Evolutionary conservation across 2,888 invertebrate species (phyloP).

Genomic region (Dryobota labecula): DNA sequence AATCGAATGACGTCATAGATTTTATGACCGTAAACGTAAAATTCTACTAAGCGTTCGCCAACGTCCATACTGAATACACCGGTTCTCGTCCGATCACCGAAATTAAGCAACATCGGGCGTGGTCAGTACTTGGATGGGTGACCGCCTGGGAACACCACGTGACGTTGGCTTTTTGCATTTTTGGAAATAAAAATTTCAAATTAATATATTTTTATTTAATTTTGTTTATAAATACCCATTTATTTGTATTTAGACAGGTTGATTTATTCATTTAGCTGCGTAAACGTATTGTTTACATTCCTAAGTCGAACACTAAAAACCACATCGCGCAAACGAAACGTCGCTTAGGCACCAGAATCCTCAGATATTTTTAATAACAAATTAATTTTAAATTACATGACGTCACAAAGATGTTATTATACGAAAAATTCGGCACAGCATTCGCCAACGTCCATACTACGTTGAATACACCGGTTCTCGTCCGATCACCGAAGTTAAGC

Average conservation of each 20-base stretch:
- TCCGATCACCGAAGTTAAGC: constrained; percentile 89
- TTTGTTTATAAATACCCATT: too few relatives aligned
- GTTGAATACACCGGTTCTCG: constrained; percentile 88
- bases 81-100: constrained; percentile 89
- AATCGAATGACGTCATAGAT: background rate
- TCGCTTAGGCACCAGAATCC: too few relatives aligned
- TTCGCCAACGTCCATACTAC: constrained; percentile 82
- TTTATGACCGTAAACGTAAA: background rate
- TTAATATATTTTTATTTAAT: too few relatives aligned
- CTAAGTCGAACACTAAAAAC: too few relatives aligned
- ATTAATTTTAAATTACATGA: too few relatives aligned
- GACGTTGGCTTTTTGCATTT: constrained; percentile 78
- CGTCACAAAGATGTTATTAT: too few relatives aligned
- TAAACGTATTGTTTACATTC: too few relatives aligned
- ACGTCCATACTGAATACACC: constrained; percentile 87
- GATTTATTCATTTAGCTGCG: too few relatives aligned
- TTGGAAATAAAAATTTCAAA: too few relatives aligned
- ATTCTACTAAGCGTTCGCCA: constrained; percentile 49
- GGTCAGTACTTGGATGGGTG: constrained; percentile 89
- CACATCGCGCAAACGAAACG: too few relatives aligned
- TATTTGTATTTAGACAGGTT: too few relatives aligned
- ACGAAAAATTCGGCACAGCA: background rate
- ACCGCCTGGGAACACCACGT: constrained; percentile 87
- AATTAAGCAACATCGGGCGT: constrained; percentile 88
- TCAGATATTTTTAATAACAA: too few relatives aligned